phyloP scores from a whole-genome alignment of 1,140 invertebrate genomes.

The Vollenhovia emeryi region DNA sequence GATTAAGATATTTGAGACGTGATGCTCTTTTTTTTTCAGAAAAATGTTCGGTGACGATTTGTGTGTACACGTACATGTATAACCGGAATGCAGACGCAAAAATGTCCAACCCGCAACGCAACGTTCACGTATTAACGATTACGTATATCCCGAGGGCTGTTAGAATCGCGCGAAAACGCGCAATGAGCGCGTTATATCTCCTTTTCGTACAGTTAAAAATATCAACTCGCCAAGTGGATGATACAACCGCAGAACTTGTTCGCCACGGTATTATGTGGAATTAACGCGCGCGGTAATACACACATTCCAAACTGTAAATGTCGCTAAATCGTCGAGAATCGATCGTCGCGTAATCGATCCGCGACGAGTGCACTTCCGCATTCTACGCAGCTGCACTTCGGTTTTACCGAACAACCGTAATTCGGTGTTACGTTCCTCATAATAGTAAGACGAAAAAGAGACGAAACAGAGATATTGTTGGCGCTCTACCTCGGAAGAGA shows the following conservation, averaged over 20 bases:
- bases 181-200: neutral
- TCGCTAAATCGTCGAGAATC: neutral
- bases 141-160: neutral
- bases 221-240: neutral
- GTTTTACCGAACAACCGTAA: neutral
- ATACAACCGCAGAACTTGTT: neutral
- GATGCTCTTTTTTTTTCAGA: neutral
- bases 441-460: neutral
- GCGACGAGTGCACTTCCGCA: constrained; percentile 2
- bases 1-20: neutral
- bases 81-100: neutral
- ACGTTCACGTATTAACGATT: neutral
- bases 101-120: neutral
- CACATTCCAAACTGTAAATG: neutral
- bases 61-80: neutral
- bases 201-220: neutral
- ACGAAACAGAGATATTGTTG: constrained; percentile 15
- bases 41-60: neutral
- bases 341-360: constrained; percentile 6
- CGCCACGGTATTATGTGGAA: neutral
- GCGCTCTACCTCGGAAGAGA: constrained; percentile 13
- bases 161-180: neutral
- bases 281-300: neutral
- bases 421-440: constrained; percentile 6
- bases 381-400: neutral